Evolutionary conservation across 2,113 vertebrate species (phyloP), one percentile per base, ranked within the genome.

Genomic region (Ictidomys tridecemlineatus): DNA sequence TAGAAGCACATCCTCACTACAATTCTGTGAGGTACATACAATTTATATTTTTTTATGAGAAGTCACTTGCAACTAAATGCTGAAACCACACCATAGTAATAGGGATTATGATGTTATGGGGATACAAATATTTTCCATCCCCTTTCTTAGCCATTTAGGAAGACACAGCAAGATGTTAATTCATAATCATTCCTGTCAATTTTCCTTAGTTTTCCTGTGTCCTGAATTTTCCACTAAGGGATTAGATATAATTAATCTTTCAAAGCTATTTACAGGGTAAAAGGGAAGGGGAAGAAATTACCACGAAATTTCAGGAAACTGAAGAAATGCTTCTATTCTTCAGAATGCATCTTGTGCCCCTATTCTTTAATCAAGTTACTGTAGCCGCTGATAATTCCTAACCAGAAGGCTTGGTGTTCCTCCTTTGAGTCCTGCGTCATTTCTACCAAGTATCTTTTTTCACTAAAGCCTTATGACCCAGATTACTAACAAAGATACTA

Each of bases 261-360:
- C 72, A 93, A 86, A 91, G 26, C 39, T 79, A 56, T 76, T 93
- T 53, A 70, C 78, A 89, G 30, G 28, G 16, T 84, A 14, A 48
- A 93, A 94, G 42, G 18, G 18, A 93, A 91, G 90, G 32, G 63
- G 51, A 85, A 76, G 5, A 72, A 67, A 95, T 87, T 80, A 80
- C 17, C 17, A 51, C 5, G 14, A 73, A 87, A 84, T 39, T 58
- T 73, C 22, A 78, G n/a, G 58, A 94, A 91, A 88, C 72, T n/a
- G 39, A 84, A 91, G n/a, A 93, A 93, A 78, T 2, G 56, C 53
- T 56, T 28, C 6, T 48, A 14, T 79, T 94, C 32, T 56, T 16
- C 32, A 93, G 80, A 89, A 79, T 73, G 37, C 17, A 39, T 82
- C 30, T 32, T 82, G 39, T 82, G 20, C 8, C 32, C 32, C 24